A percentile compares a stretch with the other conserved stretches of the same genome.
Evolutionary conservation across 2,888 invertebrate genomes (phyloP).

Genomic region (Dryobotodes eremita): DNA sequence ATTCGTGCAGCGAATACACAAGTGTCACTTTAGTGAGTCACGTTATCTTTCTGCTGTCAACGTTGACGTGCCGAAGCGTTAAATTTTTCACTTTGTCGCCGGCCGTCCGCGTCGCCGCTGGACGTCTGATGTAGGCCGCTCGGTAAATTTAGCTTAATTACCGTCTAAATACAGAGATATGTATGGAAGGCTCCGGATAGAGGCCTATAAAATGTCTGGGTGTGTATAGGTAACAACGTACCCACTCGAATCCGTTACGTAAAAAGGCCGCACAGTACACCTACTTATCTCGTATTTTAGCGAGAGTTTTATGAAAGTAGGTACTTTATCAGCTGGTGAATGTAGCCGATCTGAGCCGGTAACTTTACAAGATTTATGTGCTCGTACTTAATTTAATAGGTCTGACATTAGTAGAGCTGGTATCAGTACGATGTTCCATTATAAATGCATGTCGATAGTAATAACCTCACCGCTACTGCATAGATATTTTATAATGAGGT

Average conservation of each 20-base stretch:
- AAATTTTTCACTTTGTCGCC: slow-evolving; percentile 65
- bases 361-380: slow-evolving; percentile 60
- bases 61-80: slow-evolving; percentile 62
- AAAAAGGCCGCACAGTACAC: slow-evolving; percentile 42
- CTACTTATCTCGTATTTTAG: no score
- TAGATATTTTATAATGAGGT: slow-evolving; percentile 49
- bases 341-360: slow-evolving; percentile 41
- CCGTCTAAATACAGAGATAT: slow-evolving; percentile 69
- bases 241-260: slow-evolving; percentile 39
- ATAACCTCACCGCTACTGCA: slow-evolving; percentile 27
- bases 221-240: slow-evolving; percentile 36
- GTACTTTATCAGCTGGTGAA: slow-evolving; percentile 53
- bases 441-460: slow-evolving; percentile 32
- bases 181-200: slow-evolving; percentile 56
- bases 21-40: slow-evolving; percentile 19
- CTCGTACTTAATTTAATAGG: slow-evolving; percentile 48
- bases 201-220: slow-evolving; percentile 56
- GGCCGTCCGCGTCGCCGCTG: slow-evolving; percentile 46
- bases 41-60: slow-evolving; percentile 54
- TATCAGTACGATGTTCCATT: slow-evolving; percentile 50
- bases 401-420: slow-evolving; percentile 41
- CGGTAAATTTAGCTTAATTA: slow-evolving; percentile 78
- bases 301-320: slow-evolving; percentile 56
- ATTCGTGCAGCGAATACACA: slow-evolving; percentile 33
- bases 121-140: slow-evolving; percentile 72